Base-by-base conservation (phyloP, 92 coral and sea anemone genomes). In the Actinostola sp. region DNA sequence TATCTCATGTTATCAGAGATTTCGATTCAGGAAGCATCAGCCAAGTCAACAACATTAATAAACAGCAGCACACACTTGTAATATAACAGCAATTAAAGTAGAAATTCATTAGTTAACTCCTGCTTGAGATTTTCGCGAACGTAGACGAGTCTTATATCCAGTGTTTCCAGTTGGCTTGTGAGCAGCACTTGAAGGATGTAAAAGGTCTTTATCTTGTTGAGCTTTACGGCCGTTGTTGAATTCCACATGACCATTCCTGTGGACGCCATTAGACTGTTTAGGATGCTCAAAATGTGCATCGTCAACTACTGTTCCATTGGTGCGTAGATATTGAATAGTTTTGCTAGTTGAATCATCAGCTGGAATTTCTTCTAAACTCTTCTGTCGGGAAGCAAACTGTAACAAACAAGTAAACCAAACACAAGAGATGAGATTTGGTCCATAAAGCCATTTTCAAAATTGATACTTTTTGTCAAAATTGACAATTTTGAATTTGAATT, bases 321-420 rank as follows among this genome's bases (percentile, higher is more conserved):
- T 72, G 38, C 50, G 84, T 12, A 94, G 79, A 67, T 94, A 94
- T 61, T 89, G 90, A 33, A 91, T 69, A 26, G 96, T 88, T 65
- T 91, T 94, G 46, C 82, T 87, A 21, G 70, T 73, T 0, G 96
- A 51, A 57, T 94, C 98, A 27, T 90, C 93, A 3, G 93, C 91
- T 1, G 98, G 98, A 50, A 94, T 75, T 65, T 83, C 88, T 43
- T 92, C 98, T 44, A 94, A 78, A 26, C 67, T 64, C 14, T 68
- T 89, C 28, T 32, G 52, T 25, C 34, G 41, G 23, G 61, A 66
- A 35, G 38, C 51, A 48, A 62, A 73, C 79, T 73, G 24, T 16
- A 23, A 12, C 1, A 25, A 14, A 34, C 49, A 62, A 0, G 24
- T 24, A 17, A 23, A 16, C 24, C 0, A 24, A 32, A n/a, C 14